Base-by-base conservation (phyloP, 2,797 vertebrate genomes). In the Channa striata region DNA sequence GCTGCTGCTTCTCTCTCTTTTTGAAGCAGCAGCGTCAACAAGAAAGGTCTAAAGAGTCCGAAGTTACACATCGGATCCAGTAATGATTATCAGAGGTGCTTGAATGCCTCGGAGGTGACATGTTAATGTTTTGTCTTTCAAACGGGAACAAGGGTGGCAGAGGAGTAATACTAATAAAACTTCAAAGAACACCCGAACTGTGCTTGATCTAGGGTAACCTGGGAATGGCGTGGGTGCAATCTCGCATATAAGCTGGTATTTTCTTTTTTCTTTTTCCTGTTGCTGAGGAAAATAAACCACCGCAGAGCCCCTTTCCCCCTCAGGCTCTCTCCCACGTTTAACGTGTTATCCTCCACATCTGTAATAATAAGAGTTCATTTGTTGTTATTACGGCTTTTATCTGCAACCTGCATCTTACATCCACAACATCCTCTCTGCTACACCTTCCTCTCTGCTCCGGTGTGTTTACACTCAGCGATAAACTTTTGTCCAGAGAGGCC, bases 361-460 rank as follows among this genome's bases (percentile, higher is more conserved):
- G 95, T 93, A 95, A 96, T 95, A 97, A 96, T 95, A 96, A 94
- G 91, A 93, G 90, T 85, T 94, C 89, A 91, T 94, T 94, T 93
- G 92, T 94, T 94, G 90, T 94, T 94, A 95, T 96, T 95, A 93
- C 88, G 87, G 77, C 84, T 93, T 92, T 95, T 96, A 95, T 96
- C 94, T 95, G 85, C 83, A 83, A 94, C 92, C 94, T 95, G 94
- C 91, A 94, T 94, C 94, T 95, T 89, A 93, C 95, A 94, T 94
- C 92, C 93, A 90, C 87, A 83, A 88, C 90, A 80, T 89, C 88
- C 88, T 87, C 70, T 61, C 85, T 87, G 86, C 68, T 92, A 85
- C 90, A 91, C 90, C 90, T 91, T 90, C 92, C 90, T 87, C 89
- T 89, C 63, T 68, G 49, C 47, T 80, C 80, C 61, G 80, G 11